These are phyloP conservation scores for Synaphobranchus kaupii DNA, from an alignment of 2,797 vertebrate species.

Conservation along the genomic window DNA sequence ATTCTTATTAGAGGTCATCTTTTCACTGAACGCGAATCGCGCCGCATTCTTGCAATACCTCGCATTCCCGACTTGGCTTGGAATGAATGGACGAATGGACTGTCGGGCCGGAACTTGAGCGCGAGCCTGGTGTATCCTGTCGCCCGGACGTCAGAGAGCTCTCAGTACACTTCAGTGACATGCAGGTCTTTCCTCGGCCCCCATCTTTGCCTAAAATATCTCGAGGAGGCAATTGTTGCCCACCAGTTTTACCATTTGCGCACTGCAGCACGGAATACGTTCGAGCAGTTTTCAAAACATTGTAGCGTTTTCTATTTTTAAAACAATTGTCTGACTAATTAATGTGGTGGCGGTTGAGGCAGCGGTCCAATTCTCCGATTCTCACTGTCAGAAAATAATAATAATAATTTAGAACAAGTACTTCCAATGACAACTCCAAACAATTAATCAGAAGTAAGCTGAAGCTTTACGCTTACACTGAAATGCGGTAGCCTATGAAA, in stretches of 20 bases:
- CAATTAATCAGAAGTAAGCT: background rate
- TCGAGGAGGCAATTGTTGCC: background rate
- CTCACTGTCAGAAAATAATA: background rate
- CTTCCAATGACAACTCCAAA: background rate
- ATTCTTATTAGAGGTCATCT: background rate
- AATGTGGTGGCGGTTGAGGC: background rate
- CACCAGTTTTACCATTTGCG: background rate
- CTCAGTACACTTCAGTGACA: background rate
- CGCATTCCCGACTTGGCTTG: conserved; percentile 20
- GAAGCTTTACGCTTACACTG: background rate
- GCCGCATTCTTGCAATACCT: conserved; percentile 24
- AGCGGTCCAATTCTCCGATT: background rate
- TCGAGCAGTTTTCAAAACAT: background rate
- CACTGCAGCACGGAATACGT: background rate
- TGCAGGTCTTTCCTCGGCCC: background rate
- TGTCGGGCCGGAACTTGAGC: background rate
- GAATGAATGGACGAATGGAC: background rate
- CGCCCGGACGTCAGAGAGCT: background rate
- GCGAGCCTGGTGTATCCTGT: conserved; percentile 17
- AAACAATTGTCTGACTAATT: background rate
- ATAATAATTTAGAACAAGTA: background rate
- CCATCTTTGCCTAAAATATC: background rate
- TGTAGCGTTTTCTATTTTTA: background rate
- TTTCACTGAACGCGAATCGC: background rate
- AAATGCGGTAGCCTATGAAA: background rate